Conservation (phyloP, 2,113 vertebrate genomes). For the Colistium nudipinnis region DNA sequence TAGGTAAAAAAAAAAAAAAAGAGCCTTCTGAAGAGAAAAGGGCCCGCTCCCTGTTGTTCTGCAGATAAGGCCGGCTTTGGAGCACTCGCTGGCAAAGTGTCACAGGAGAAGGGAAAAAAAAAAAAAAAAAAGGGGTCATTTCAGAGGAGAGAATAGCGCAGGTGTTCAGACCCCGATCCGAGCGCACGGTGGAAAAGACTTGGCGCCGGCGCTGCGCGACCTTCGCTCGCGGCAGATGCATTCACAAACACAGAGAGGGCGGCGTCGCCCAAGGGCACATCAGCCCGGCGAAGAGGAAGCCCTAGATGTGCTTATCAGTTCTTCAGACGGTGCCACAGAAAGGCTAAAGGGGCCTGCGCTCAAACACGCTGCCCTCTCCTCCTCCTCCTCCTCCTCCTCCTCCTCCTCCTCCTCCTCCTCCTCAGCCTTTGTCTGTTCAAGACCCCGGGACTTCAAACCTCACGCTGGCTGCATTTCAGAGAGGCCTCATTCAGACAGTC, state of each 20-base stretch:
- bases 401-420: no score
- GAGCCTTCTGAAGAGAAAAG: slow-evolving; percentile 11
- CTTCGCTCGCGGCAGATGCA: slow-evolving; percentile 57
- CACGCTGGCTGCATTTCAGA: slow-evolving; percentile 77
- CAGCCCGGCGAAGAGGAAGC: slow-evolving; percentile 49
- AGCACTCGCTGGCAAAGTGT: slow-evolving; percentile 54
- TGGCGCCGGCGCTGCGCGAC: slow-evolving; percentile 35
- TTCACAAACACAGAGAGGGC: slow-evolving; percentile 32
- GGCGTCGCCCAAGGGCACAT: slow-evolving; percentile 63
- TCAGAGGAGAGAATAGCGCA: slow-evolving; percentile 46
- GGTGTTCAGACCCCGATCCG: slow-evolving; percentile 58
- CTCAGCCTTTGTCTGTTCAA: slow-evolving; percentile 65
- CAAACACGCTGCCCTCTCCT: slow-evolving; percentile 65
- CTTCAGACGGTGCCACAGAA: slow-evolving; percentile 67
- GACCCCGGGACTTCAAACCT: slow-evolving; percentile 68
- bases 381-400: no score
- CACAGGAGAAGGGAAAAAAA: slow-evolving; percentile 15
- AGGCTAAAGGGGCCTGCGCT: slow-evolving; percentile 64
- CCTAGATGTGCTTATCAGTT: slow-evolving; percentile 60
- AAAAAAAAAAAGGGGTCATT: slow-evolving; percentile 47
- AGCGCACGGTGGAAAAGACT: slow-evolving; percentile 50
- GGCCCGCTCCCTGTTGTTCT: slow-evolving; percentile 48
- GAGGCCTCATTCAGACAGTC: slow-evolving; percentile 65
- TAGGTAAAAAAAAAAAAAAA: slow-evolving; percentile 42
- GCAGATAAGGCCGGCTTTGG: slow-evolving; percentile 52